Evolutionary conservation across 1,140 invertebrate genomes (phyloP), one percentile per base, ranked within the genome.

Genomic region (Dinoponera quadriceps): DNA sequence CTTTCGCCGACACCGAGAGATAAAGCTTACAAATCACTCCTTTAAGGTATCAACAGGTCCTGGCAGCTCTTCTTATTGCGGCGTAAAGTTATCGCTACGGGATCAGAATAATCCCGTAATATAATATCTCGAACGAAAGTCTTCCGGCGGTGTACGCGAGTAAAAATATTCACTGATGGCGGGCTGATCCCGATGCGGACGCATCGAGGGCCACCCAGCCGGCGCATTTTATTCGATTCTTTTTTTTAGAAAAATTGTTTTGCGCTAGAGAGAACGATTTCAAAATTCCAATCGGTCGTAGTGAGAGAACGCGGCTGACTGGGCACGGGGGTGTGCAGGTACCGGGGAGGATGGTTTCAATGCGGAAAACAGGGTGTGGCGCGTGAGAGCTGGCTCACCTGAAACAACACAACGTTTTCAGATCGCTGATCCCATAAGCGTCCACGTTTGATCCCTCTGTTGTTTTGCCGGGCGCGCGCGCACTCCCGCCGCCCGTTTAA

Each of bases 361-460:
- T 80, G 88, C 85, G 84, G 88, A 86, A 89, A 91, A 92, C 88
- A 89, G 91, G 91, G 88, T 87, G 90, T 91, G 89, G 90, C 86
- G 91, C 91, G 92, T 93, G 92, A 92, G 92, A 94, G 90, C 90
- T 87, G 75, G 81, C 89, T 93, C 93, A 93, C 93, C 93, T 94
- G 93, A 93, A 94, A 94, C 91, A 94, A 94, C 93, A 94, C 85
- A 91, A 91, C 91, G 92, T 93, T 94, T 93, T 92, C 93, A 92
- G 92, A 93, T 93, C 92, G 90, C 91, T 93, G 92, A 93, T 93
- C 93, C 92, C 90, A 93, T 93, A 93, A 93, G 92, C 93, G 91
- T 91, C 90, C 88, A 88, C 91, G 91, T 94, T 94, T 92, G 91
- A 93, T 93, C 92, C 92, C 91, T 89, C 90, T 92, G 92, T 93